These are phyloP conservation scores for Ochotona princeps DNA, from an alignment of 2,113 vertebrate genomes.

Conservation along the genomic window DNA sequence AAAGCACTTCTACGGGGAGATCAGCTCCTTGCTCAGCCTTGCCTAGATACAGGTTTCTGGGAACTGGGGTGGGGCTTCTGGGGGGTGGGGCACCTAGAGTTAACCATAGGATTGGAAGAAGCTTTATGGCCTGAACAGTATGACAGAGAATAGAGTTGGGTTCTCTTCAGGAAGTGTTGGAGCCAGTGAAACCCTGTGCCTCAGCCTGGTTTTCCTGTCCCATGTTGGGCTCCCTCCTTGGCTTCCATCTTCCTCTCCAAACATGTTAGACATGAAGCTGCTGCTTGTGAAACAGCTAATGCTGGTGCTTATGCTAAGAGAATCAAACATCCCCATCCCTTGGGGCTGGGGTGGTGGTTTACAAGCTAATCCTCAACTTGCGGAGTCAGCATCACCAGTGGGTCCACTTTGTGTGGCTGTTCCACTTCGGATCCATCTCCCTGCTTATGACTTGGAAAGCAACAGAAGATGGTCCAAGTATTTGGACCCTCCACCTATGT, in stretches of 20 bases:
- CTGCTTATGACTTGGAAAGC: no score
- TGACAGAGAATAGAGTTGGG: not conserved
- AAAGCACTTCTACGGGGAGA: not conserved
- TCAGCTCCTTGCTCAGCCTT: not conserved
- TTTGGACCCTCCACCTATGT: no score
- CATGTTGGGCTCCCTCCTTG: not conserved
- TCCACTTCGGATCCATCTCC: no score
- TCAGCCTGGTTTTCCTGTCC: slow-evolving; percentile 47
- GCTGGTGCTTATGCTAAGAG: not conserved
- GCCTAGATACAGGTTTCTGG: not conserved
- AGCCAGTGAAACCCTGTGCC: not conserved
- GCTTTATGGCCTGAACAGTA: not conserved
- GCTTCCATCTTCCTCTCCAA: not conserved
- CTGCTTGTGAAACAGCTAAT: slow-evolving; percentile 14
- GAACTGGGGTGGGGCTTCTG: slow-evolving; percentile 25
- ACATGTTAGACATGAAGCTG: not conserved
- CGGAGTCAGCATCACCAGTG: no score
- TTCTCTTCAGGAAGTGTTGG: not conserved
- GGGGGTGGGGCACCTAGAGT: slow-evolving; percentile 33
- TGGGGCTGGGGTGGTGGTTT: no score
- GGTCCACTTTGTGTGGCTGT: no score
- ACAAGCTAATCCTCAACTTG: no score
- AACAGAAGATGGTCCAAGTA: no score
- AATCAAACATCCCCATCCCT: not conserved
- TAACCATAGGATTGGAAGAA: not conserved